A percentile compares a stretch with the other conserved stretches of the same genome.
Conservation (phyloP, 2,797 vertebrate species). For the Halcyon badia region DNA sequence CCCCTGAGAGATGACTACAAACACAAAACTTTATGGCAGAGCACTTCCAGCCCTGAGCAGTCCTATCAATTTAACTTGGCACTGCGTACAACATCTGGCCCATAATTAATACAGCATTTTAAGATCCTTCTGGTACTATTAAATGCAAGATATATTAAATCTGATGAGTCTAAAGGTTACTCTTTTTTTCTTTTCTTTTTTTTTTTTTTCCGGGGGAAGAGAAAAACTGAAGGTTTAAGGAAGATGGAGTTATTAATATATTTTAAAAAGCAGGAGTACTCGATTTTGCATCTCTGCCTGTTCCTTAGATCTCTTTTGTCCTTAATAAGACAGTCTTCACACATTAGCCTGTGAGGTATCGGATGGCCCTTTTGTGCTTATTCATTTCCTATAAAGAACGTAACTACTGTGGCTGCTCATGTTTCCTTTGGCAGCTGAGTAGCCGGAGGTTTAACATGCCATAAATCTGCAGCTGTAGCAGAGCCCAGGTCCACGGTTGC, state of each 20-base stretch:
- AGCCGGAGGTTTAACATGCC: neutral
- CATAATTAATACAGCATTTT: slow-evolving; percentile 47
- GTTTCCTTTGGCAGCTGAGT: slow-evolving; percentile 53
- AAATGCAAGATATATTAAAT: slow-evolving; percentile 31
- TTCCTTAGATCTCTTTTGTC: slow-evolving; percentile 7
- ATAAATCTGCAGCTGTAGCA: slow-evolving; percentile 32
- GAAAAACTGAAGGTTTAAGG: neutral
- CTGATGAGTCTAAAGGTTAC: neutral
- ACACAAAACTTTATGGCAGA: neutral
- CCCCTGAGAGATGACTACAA: neutral
- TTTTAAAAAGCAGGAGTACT: neutral
- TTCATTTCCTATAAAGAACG: neutral
- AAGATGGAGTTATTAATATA: neutral
- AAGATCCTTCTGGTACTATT: slow-evolving; percentile 29
- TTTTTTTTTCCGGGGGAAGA: neutral
- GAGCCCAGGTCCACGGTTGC: neutral
- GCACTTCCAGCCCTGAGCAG: neutral
- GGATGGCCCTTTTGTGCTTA: slow-evolving; percentile 7
- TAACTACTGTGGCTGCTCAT: neutral
- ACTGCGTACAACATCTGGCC: slow-evolving; percentile 17
- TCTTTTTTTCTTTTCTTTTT: fast-evolving
- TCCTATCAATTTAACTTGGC: neutral
- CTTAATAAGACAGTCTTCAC: neutral
- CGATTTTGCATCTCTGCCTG: neutral
- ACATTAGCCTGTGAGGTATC: neutral